Conservation (phyloP, 2,888 invertebrate species). For the Eristalinus aeneus region DNA sequence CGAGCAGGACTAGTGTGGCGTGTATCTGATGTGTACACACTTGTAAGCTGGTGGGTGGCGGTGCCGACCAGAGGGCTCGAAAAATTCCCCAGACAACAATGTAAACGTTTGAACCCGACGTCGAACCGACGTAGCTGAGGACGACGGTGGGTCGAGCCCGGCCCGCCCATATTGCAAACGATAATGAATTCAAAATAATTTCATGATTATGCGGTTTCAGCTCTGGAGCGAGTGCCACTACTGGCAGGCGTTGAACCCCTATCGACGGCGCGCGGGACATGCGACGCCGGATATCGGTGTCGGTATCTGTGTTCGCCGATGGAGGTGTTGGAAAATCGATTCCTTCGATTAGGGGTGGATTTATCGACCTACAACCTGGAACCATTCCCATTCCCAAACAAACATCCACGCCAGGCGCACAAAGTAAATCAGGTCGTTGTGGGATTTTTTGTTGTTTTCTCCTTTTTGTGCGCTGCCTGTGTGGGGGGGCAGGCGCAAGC, state of each 20-base stretch:
- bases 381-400: slow-evolving; percentile 33
- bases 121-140: neutral
- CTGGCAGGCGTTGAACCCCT: slow-evolving; percentile 31
- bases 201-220: slow-evolving; percentile 59
- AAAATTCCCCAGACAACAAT: slow-evolving; percentile 59
- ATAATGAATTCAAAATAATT: slow-evolving; percentile 63
- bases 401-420: slow-evolving; percentile 11
- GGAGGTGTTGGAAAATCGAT: slow-evolving; percentile 62
- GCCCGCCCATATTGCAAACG: slow-evolving; percentile 46
- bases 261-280: slow-evolving; percentile 1
- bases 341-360: slow-evolving; percentile 57
- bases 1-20: slow-evolving; percentile 17
- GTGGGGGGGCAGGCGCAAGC: neutral
- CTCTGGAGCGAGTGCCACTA: neutral
- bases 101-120: slow-evolving; percentile 47
- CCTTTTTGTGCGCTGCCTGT: neutral
- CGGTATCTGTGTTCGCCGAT: neutral
- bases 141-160: neutral
- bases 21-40: slow-evolving; percentile 48
- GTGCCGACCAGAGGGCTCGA: slow-evolving; percentile 8
- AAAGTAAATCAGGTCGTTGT: slow-evolving; percentile 55
- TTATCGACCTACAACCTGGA: slow-evolving; percentile 57
- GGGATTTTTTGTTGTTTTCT: neutral
- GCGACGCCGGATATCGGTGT: slow-evolving; percentile 7
- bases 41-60: slow-evolving; percentile 7